Percentiles rank a stretch among this genome's conserved stretches.
Conservation (phyloP, 2,113 vertebrate genomes). For the Zosterops lateralis region DNA sequence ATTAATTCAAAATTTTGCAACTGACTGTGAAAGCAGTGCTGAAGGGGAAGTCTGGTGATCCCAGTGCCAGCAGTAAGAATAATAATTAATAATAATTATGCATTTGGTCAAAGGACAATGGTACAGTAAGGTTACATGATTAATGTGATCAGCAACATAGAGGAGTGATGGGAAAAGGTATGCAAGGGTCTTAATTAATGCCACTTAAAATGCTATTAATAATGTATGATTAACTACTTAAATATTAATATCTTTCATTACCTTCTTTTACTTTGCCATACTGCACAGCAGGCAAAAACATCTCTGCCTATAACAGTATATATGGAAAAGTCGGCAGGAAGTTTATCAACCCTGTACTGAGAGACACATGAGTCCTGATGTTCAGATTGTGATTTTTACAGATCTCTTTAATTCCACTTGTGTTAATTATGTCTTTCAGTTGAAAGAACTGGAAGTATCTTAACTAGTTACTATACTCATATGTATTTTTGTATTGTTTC, state of each 20-base stretch:
- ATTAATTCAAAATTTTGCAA: neutral
- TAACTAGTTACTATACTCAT: neutral
- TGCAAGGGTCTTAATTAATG: constrained; percentile 27
- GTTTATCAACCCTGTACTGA: neutral
- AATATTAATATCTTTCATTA: constrained; percentile 46
- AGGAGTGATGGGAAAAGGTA: neutral
- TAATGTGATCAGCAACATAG: constrained; percentile 21
- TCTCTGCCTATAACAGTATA: neutral
- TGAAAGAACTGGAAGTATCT: neutral
- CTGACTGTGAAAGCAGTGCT: neutral
- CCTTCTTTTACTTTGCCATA: neutral
- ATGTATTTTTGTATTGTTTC: neutral
- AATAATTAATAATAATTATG: constrained; percentile 24
- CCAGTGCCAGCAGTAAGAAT: neutral
- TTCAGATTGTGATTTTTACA: neutral
- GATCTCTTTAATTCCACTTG: neutral
- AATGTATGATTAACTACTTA: constrained; percentile 41
- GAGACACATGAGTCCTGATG: neutral
- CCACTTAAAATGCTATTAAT: constrained; percentile 30
- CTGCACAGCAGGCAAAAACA: neutral
- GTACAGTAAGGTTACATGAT: constrained; percentile 21
- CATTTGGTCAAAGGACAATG: neutral
- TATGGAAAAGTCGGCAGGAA: neutral
- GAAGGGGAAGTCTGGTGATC: neutral
- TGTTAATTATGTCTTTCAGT: neutral